These are phyloP conservation scores for Cephalopterus ornatus DNA, from an alignment of 2,113 vertebrate genomes.

Conservation along the genomic window DNA sequence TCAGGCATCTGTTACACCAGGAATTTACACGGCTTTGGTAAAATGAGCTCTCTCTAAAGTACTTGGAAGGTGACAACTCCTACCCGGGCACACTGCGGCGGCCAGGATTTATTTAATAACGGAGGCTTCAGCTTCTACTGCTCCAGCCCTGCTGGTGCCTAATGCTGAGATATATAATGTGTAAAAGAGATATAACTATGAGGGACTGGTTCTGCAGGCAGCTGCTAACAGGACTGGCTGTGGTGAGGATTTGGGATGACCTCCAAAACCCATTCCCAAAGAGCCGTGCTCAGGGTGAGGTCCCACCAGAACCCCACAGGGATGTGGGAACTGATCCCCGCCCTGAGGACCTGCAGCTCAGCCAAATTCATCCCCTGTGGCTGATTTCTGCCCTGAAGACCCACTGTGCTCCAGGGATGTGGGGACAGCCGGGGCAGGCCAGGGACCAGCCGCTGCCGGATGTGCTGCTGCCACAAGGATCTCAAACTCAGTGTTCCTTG, in stretches of 20 bases:
- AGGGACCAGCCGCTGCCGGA: not conserved
- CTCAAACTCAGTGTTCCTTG: not conserved
- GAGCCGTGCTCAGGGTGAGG: accelerated
- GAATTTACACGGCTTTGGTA: not conserved
- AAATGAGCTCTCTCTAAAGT: not conserved
- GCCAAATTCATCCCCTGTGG: not conserved
- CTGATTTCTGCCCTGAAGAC: not conserved
- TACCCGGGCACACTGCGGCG: accelerated
- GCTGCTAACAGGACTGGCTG: accelerated
- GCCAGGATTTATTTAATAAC: not conserved
- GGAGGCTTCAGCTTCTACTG: not conserved
- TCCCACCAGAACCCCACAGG: not conserved
- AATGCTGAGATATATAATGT: accelerated
- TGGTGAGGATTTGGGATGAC: not conserved
- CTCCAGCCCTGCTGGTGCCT: not conserved
- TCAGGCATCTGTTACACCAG: not conserved
- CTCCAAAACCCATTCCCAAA: not conserved
- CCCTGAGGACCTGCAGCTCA: not conserved
- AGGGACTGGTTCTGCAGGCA: not conserved
- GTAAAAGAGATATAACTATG: not conserved
- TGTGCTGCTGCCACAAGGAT: accelerated
- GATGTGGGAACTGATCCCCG: not conserved
- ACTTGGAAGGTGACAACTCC: not conserved
- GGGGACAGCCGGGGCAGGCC: not conserved
- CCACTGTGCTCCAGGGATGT: not conserved